These are phyloP conservation scores for Coleophora flavipennella DNA, from an alignment of 2,888 invertebrate species.

Conservation along the genomic window DNA sequence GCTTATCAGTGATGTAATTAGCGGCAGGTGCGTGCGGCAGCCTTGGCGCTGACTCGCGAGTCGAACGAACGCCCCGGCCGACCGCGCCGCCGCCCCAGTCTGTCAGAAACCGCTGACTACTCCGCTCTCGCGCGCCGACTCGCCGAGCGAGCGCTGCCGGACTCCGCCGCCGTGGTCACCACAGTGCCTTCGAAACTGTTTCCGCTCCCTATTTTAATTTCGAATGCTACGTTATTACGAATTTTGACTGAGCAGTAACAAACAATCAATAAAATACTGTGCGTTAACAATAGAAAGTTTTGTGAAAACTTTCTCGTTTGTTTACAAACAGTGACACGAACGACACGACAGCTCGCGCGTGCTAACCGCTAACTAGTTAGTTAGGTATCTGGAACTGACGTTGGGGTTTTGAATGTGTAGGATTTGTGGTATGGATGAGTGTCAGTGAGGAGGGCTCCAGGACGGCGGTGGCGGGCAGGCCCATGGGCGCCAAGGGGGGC, in stretches of 20 bases:
- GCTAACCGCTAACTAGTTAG: neutral
- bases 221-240: constrained; percentile 3
- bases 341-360: neutral
- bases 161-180: constrained; percentile 37
- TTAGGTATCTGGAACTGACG: no score
- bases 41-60: no score
- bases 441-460: constrained; percentile 3
- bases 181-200: constrained; percentile 33
- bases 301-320: constrained; percentile 4
- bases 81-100: constrained; percentile 9
- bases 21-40: constrained; percentile 16
- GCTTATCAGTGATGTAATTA: constrained; percentile 33
- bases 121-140: constrained; percentile 5
- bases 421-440: constrained; percentile 1
- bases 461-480: neutral
- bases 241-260: constrained; percentile 1
- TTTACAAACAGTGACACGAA: constrained; percentile 17
- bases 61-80: constrained; percentile 13
- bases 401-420: no score
- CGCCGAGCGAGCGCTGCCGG: constrained; percentile 8
- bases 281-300: neutral
- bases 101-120: constrained; percentile 1
- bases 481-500: constrained; percentile 10
- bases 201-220: constrained; percentile 6
- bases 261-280: neutral